Evolutionary conservation across 1,140 invertebrate species (phyloP).

Genomic region (Euschistus heros): DNA sequence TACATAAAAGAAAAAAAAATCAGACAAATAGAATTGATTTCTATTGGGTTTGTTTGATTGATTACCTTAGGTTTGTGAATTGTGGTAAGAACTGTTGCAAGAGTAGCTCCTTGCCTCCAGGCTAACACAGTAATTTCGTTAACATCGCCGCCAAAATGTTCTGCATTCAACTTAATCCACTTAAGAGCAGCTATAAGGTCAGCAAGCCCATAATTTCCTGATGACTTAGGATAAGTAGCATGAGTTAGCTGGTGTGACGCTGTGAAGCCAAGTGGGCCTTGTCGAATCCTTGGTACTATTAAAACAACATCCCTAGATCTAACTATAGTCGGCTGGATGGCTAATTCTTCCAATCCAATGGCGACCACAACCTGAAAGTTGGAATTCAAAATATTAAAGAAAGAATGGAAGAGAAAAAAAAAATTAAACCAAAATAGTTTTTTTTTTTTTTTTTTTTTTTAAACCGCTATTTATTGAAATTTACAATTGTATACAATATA

Average conservation of each 20-base stretch:
- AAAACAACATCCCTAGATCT: slow-evolving; percentile 67
- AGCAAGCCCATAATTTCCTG: slow-evolving; percentile 77
- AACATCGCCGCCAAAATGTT: slow-evolving; percentile 70
- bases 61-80: slow-evolving; percentile 38
- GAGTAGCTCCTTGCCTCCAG: slow-evolving; percentile 64
- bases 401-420: too few relatives aligned
- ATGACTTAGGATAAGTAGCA: slow-evolving; percentile 55
- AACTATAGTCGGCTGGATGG: slow-evolving; percentile 21
- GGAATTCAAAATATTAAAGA: slow-evolving; percentile 42
- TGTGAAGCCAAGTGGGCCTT: slow-evolving; percentile 59
- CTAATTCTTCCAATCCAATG: slow-evolving; percentile 60
- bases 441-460: too few relatives aligned
- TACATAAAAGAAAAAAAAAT: background rate
- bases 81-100: slow-evolving; percentile 56
- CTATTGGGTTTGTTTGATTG: background rate
- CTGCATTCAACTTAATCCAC: slow-evolving; percentile 72
- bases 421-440: too few relatives aligned
- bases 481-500: too few relatives aligned
- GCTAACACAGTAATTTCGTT: slow-evolving; percentile 66
- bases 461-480: too few relatives aligned
- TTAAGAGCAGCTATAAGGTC: slow-evolving; percentile 64
- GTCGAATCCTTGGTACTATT: slow-evolving; percentile 65
- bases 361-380: slow-evolving; percentile 69
- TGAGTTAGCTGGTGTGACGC: slow-evolving; percentile 56
- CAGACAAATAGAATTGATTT: background rate